Evolutionary conservation across 2,797 vertebrate genomes (phyloP).

Genomic region (Ammospiza maritima): DNA sequence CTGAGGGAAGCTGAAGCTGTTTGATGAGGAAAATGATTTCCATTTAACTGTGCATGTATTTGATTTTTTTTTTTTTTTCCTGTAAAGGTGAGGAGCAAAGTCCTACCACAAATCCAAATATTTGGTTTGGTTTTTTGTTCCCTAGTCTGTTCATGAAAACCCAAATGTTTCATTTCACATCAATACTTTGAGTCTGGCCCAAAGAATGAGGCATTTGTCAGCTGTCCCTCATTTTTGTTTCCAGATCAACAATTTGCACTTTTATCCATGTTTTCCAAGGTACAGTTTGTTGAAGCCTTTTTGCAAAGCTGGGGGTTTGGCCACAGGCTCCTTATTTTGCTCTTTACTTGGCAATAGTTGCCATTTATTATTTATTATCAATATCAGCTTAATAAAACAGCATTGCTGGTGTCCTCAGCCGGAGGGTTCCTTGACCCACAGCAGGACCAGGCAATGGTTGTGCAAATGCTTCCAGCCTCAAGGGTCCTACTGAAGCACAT

Average conservation of each 20-base stretch:
- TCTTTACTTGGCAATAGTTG: neutral
- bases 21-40: neutral
- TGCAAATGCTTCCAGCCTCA: neutral
- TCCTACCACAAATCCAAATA: neutral
- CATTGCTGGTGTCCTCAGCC: neutral
- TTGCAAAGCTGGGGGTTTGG: neutral
- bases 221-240: neutral
- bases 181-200: neutral
- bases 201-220: neutral
- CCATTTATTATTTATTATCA: neutral
- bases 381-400: neutral
- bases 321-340: neutral
- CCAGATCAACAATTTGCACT: neutral
- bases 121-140: neutral
- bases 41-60: neutral
- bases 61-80: neutral
- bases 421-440: neutral
- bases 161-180: neutral
- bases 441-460: accelerated
- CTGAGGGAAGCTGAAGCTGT: neutral
- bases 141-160: neutral
- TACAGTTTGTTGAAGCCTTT: neutral
- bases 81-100: neutral
- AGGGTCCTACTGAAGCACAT: neutral
- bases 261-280: neutral